Base-by-base conservation (phyloP, 2,888 invertebrate species). In the Leptinotarsa rubiginosa region DNA sequence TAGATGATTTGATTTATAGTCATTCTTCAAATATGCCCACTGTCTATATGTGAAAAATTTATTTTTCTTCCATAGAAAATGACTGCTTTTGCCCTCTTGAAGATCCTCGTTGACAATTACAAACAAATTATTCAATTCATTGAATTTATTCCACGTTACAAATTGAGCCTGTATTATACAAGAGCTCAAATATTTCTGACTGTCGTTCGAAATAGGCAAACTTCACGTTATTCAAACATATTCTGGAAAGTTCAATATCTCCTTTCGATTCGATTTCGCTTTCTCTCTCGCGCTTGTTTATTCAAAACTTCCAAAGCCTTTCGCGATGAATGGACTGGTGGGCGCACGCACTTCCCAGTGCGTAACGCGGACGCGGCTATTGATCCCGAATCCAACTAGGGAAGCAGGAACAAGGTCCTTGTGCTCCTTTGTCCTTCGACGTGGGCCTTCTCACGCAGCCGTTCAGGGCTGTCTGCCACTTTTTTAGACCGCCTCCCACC, bases 331-430 rank as follows among this genome's bases (percentile, higher is more conserved):
- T 71, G 74, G 41, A 41, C 41, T 0, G 69, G 47, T 50, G 49
- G 62, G 75, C 75, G 69, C 75, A 75, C 75, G 75, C 75, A 75
- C 54, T 65, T 47, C 65, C 65, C 68, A 50, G 22, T 69, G 69
- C 69, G 69, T 64, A 67, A 50, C n/a, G 41, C 52, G 66, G 50
- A 70, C 72, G 76, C 69, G 80, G 72, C 71, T 80, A 78, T 78
- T 78, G 78, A 78, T 79, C 78, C 69, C 73, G 67, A 64, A 47
- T 70, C 72, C 79, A 75, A 79, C 77, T 80, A 72, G 77, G 78
- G 78, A 80, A 80, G 76, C 80, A 78, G 80, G 80, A 80, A 79
- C 80, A 80, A 80, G 80, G 80, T 80, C 77, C 75, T 77, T 73
- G 74, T 65, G 68, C 73, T 74, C 73, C 75, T 77, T 77, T 78